phyloP scores from a whole-genome alignment of 2,113 vertebrate species.

The Passerina amoena region DNA sequence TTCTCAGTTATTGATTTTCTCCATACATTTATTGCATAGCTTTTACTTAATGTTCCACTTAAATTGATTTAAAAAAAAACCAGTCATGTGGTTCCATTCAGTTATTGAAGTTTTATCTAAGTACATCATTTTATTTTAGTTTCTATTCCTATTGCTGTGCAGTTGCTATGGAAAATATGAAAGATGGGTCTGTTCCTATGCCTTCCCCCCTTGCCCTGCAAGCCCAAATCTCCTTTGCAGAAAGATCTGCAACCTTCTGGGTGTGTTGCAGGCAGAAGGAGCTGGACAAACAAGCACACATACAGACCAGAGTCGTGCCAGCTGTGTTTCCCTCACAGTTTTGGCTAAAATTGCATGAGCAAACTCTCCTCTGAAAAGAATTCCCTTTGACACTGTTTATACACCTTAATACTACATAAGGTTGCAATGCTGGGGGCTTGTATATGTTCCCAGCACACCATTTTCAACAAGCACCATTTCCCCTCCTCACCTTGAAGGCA shows the following conservation, averaged over 20 bases:
- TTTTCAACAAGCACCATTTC: background rate
- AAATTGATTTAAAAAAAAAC: background rate
- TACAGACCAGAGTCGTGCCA: background rate
- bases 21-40: slow-evolving; percentile 45
- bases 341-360: background rate
- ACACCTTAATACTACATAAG: accelerated
- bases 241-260: background rate
- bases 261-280: background rate
- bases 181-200: background rate
- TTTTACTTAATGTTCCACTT: slow-evolving; percentile 63
- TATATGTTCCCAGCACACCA: background rate
- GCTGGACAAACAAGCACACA: background rate
- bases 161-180: slow-evolving; percentile 43
- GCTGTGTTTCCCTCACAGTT: background rate
- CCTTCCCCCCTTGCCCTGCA: background rate
- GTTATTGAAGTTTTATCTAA: slow-evolving; percentile 39
- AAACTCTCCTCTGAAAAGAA: background rate
- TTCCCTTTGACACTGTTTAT: background rate
- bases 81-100: background rate
- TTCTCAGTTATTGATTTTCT: slow-evolving; percentile 62
- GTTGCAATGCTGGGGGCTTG: background rate
- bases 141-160: background rate
- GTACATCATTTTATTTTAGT: background rate
- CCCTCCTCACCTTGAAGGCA: background rate
- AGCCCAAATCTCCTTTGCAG: background rate